Conservation (phyloP, 2,888 invertebrate species). For the Spilarctia lutea region DNA sequence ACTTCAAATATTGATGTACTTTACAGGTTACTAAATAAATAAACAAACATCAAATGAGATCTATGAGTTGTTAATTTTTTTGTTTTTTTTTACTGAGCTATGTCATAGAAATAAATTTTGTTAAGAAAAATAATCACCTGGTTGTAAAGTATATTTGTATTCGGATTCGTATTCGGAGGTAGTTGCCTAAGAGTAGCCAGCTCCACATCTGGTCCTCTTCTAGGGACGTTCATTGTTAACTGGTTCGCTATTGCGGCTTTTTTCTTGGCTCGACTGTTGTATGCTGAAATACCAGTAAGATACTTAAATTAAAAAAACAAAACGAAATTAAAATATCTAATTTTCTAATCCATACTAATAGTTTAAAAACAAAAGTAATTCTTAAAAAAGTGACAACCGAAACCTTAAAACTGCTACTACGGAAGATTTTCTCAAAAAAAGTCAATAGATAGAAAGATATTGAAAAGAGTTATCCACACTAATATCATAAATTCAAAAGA, state of each 20-base stretch:
- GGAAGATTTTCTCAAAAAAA: too few species aligned
- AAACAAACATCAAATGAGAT: neutral
- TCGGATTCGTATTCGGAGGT: conserved; percentile 91
- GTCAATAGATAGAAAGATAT: too few species aligned
- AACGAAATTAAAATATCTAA: neutral
- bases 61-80: neutral
- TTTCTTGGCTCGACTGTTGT: conserved; percentile 89
- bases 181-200: conserved; percentile 94
- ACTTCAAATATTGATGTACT: too few species aligned
- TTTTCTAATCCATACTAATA: too few species aligned
- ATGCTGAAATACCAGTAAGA: conserved; percentile 76
- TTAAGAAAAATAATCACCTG: conserved; percentile 73
- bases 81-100: neutral
- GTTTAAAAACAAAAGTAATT: too few species aligned
- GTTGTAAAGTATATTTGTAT: conserved; percentile 93
- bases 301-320: neutral
- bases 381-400: too few species aligned
- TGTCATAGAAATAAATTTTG: neutral
- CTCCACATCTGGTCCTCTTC: conserved; percentile 92
- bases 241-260: conserved; percentile 87
- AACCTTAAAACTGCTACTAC: too few species aligned
- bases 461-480: too few species aligned
- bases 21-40: too few species aligned
- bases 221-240: conserved; percentile 71
- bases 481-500: too few species aligned